Conservation (phyloP, 2,888 invertebrate genomes). For the Choreutis nemorana region DNA sequence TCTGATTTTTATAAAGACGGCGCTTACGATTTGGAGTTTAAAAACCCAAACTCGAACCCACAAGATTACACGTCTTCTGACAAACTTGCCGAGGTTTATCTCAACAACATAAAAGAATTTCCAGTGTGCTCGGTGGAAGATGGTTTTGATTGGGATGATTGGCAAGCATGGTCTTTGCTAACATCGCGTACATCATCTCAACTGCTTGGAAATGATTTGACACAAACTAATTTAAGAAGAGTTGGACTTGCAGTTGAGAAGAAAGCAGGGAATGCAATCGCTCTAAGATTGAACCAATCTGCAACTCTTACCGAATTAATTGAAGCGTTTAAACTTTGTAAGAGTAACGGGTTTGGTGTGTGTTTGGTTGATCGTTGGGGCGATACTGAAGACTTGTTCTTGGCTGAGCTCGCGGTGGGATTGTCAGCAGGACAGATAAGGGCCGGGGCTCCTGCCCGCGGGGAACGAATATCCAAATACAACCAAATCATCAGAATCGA, state of each 20-base stretch:
- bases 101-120: constrained; percentile 88
- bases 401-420: constrained; percentile 97
- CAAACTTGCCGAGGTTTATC: constrained; percentile 85
- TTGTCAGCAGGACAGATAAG: constrained; percentile 97
- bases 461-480: constrained; percentile 96
- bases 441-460: constrained; percentile 96
- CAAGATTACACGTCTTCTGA: constrained; percentile 82
- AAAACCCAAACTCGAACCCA: constrained; percentile 90
- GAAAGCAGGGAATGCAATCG: constrained; percentile 92
- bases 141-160: constrained; percentile 97
- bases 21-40: constrained; percentile 95
- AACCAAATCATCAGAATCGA: constrained; percentile 98
- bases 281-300: constrained; percentile 96
- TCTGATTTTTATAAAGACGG: constrained; percentile 91
- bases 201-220: constrained; percentile 92
- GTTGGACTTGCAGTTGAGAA: constrained; percentile 92
- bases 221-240: constrained; percentile 88
- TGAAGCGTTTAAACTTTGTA: constrained; percentile 88
- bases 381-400: constrained; percentile 98
- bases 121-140: constrained; percentile 95
- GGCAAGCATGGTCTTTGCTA: constrained; percentile 92
- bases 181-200: constrained; percentile 76
- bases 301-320: constrained; percentile 97
- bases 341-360: constrained; percentile 93
- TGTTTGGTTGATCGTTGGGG: constrained; percentile 73